Percentiles rank a stretch among this genome's conserved stretches.
These are phyloP conservation scores for Dendrolimus punctatus DNA, from an alignment of 1,140 invertebrate genomes.

Conservation along the genomic window DNA sequence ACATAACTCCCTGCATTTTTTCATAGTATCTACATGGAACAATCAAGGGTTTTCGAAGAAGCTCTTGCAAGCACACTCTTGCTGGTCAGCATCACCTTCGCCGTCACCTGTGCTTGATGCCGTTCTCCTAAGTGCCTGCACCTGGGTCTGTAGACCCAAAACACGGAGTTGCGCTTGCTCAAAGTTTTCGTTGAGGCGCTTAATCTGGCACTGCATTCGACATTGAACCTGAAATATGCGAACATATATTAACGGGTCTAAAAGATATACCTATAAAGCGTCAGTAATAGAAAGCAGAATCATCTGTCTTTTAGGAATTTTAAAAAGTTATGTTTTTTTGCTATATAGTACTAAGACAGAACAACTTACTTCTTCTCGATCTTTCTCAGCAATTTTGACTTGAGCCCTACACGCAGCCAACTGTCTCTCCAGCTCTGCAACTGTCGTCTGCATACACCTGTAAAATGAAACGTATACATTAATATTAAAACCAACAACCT, in stretches of 20 bases:
- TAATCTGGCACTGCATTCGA: slow-evolving; percentile 80
- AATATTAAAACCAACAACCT: not conserved
- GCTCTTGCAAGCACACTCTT: slow-evolving; percentile 47
- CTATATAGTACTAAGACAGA: not conserved
- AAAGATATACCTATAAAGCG: not conserved
- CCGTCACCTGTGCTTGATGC: slow-evolving; percentile 58
- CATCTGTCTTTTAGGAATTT: not conserved
- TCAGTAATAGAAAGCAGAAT: not conserved
- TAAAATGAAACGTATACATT: not conserved
- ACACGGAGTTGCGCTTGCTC: slow-evolving; percentile 78
- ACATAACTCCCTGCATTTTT: no score
- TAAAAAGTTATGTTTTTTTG: no score
- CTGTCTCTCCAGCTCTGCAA: slow-evolving; percentile 77
- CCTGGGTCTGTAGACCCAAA: slow-evolving; percentile 75
- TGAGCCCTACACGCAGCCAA: slow-evolving; percentile 75
- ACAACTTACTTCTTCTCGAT: slow-evolving; percentile 74
- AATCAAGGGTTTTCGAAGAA: slow-evolving; percentile 40
- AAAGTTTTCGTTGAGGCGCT: slow-evolving; percentile 78
- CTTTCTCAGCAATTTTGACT: slow-evolving; percentile 76
- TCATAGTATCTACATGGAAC: not conserved
- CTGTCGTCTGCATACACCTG: slow-evolving; percentile 73
- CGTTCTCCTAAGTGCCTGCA: slow-evolving; percentile 75
- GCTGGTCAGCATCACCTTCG: slow-evolving; percentile 34
- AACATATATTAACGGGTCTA: not conserved
- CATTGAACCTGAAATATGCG: slow-evolving; percentile 71